These are phyloP conservation scores for Sorex araneus DNA, from an alignment of 2,113 vertebrate genomes.

Conservation along the genomic window DNA sequence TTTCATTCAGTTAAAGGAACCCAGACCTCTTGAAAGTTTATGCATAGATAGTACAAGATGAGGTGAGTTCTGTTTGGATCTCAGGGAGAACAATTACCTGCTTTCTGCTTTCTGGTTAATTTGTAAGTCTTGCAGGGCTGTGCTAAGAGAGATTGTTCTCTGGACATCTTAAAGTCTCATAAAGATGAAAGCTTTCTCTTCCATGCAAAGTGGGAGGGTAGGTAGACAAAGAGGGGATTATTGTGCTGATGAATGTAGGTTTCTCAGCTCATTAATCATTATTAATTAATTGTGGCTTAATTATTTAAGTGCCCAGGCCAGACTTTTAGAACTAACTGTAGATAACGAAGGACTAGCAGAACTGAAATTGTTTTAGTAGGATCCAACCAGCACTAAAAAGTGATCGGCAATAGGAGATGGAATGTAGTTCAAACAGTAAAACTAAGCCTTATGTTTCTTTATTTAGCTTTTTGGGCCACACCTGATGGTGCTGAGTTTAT, in stretches of 20 bases:
- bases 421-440: not conserved
- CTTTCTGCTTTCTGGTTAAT: constrained; percentile 4
- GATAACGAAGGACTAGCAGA: not conserved
- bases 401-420: not conserved
- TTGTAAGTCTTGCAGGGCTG: not conserved
- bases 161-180: not conserved
- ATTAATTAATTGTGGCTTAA: not conserved
- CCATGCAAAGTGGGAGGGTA: not conserved
- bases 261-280: constrained; percentile 8
- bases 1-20: constrained; percentile 34
- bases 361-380: not conserved
- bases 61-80: not conserved
- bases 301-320: not conserved
- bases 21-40: not conserved
- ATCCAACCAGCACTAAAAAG: not conserved
- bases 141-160: not conserved
- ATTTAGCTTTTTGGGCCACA: too few species aligned
- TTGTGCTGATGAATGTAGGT: not conserved
- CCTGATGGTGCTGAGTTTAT: too few species aligned
- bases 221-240: not conserved
- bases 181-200: not conserved
- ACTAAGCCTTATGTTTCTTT: not conserved
- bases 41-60: not conserved
- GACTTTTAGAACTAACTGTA: not conserved
- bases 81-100: not conserved